These are phyloP conservation scores for Chrysoperla carnea DNA, from an alignment of 1,140 invertebrate species.

Conservation along the genomic window DNA sequence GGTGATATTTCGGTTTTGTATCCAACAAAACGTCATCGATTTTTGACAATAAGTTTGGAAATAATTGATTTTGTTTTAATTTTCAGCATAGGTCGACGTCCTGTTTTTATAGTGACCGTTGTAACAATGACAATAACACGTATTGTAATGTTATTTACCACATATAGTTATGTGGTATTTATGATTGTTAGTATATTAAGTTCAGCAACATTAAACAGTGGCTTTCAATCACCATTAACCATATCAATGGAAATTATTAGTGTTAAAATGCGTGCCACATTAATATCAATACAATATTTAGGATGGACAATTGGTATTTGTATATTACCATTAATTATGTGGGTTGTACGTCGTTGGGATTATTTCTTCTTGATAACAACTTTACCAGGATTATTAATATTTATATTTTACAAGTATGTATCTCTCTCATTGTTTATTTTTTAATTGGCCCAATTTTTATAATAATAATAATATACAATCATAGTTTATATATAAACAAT, in stretches of 20 bases:
- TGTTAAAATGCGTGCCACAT: conserved; percentile 21
- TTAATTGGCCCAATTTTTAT: too few species aligned
- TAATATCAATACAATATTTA: conserved; percentile 24
- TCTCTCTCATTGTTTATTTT: background rate
- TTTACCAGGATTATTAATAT: conserved; percentile 11
- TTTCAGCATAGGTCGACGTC: conserved; percentile 26
- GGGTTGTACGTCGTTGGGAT: conserved; percentile 34
- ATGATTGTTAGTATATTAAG: too few species aligned
- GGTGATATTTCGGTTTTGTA: too few species aligned
- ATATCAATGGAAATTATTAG: conserved; percentile 25
- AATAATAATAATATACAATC: too few species aligned
- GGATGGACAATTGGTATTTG: conserved; percentile 32
- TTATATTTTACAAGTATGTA: conserved; percentile 11
- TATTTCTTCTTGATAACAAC: conserved; percentile 20
- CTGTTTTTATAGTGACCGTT: conserved; percentile 25
- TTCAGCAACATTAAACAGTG: conserved; percentile 15
- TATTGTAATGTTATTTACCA: conserved; percentile 22
- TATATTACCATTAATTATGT: conserved; percentile 33
- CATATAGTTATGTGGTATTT: conserved; percentile 24
- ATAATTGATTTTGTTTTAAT: too few species aligned
- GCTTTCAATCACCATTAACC: conserved; percentile 29
- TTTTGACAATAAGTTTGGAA: too few species aligned
- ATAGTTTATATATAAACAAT: too few species aligned
- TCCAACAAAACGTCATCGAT: too few species aligned
- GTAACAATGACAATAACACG: conserved; percentile 23